A percentile compares a stretch with the other conserved stretches of the same genome.
These are phyloP conservation scores for Lathamus discolor DNA, from an alignment of 2,113 vertebrate species.

Conservation along the genomic window DNA sequence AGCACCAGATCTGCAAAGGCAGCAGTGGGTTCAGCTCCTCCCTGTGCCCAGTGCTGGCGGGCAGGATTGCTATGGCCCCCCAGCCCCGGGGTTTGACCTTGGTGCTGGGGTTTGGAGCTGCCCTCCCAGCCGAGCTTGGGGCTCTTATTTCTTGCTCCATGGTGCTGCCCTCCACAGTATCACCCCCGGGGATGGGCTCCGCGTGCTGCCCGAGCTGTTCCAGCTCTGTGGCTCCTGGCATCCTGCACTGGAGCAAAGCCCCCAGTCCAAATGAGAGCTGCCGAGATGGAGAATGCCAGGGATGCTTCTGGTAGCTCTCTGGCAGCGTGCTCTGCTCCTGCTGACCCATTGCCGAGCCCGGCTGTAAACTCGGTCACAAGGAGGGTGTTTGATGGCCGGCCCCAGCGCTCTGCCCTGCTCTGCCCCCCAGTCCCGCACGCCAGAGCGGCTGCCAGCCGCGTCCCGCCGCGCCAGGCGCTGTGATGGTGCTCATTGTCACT, in stretches of 20 bases:
- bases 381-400: not conserved
- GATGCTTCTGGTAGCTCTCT: not conserved
- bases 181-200: not conserved
- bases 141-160: accelerated
- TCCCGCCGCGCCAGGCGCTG: accelerated
- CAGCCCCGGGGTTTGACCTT: accelerated
- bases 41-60: not conserved
- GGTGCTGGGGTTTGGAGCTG: not conserved
- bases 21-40: accelerated
- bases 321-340: not conserved
- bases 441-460: accelerated
- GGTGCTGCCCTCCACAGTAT: accelerated
- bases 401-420: not conserved
- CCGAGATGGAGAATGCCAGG: not conserved
- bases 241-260: not conserved
- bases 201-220: not conserved
- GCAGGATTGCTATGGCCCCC: not conserved
- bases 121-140: accelerated
- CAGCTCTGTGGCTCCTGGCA: accelerated
- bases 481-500: accelerated
- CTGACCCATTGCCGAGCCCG: not conserved
- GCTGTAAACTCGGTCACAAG: accelerated
- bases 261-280: accelerated
- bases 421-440: not conserved
- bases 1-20: slow-evolving; percentile 79